Evolutionary conservation across 2,797 vertebrate species (phyloP).

Genomic region (Diplodus puntazzo): DNA sequence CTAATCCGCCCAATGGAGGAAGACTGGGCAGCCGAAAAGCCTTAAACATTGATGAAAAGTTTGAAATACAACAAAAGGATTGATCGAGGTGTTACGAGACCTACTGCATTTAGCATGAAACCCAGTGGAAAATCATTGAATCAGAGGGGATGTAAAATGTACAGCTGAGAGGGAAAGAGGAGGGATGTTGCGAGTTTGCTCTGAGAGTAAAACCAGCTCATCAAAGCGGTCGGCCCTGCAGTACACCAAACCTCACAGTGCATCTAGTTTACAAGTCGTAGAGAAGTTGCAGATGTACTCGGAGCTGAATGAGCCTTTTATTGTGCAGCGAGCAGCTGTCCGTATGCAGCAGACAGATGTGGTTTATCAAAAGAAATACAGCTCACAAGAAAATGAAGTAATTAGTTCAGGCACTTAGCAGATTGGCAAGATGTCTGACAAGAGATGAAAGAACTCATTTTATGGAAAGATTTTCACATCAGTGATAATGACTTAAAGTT

Average conservation of each 20-base stretch:
- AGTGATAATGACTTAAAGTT: background rate
- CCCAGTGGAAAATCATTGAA: background rate
- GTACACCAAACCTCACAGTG: background rate
- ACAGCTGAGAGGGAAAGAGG: background rate
- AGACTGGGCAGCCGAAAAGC: background rate
- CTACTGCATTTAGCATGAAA: slow-evolving; percentile 1
- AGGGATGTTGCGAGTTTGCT: background rate
- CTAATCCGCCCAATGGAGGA: background rate
- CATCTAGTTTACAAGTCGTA: slow-evolving; percentile 8
- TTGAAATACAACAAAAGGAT: background rate
- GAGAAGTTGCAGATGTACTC: slow-evolving; percentile 30
- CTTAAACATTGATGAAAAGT: background rate
- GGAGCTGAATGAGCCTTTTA: slow-evolving; percentile 37
- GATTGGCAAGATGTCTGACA: slow-evolving; percentile 33
- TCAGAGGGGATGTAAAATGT: slow-evolving; percentile 5
- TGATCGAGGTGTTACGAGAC: background rate
- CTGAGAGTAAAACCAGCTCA: background rate
- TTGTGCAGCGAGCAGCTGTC: slow-evolving; percentile 41
- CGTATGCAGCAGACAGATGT: slow-evolving; percentile 42
- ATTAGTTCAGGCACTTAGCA: slow-evolving; percentile 23
- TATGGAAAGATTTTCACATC: background rate
- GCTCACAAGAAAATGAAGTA: slow-evolving; percentile 15
- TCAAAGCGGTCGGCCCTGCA: slow-evolving; percentile 14
- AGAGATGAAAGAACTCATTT: background rate
- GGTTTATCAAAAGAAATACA: slow-evolving; percentile 36